Base-by-base conservation (phyloP, 2,113 vertebrate genomes). In the Bombycilla garrulus region DNA sequence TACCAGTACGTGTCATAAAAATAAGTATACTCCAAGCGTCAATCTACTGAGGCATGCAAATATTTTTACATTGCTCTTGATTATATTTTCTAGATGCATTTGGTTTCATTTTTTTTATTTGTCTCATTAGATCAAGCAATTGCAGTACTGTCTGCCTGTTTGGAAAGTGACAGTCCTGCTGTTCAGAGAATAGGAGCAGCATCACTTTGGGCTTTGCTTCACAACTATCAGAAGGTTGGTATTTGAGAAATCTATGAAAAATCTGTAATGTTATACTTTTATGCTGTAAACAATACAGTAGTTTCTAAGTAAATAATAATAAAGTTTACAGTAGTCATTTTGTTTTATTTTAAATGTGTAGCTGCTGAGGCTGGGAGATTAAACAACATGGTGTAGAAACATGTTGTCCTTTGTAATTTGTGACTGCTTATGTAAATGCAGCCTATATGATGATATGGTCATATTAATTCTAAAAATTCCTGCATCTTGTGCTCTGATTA, bases 141-240 rank as follows among this genome's bases (percentile, higher is more conserved):
- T 72, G 93, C 96, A 36, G 95, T 98, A 56, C 91, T 99, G 7
- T 95, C 98, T 47, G 83, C 97, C 74, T 99, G 98, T 95, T 97
- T 99, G 97, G 98, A 98, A 93, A 99, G 97, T 90, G 97, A 98
- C 85, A 98, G 96, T 73, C 82, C 60, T 45, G 95, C 96, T 62
- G 95, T 96, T 53, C 98, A 97, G 81, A 98, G 98, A 91, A 98
- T 99, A 53, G 99, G 98, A 86, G 99, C 99, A 7, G 98, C 99
- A 72, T 98, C 99, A 0, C 98, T 99, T 45, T 99, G 99, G 99
- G 99, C 99, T 56, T 97, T 99, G 81, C 97, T 98, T 72, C 98
- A 99, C 97, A 99, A 99, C 95, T 99, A 97, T 92, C 99, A 99
- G 58, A 99, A 98, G 99, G 99, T 99, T 97, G 76, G 97, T 97